Base-by-base conservation (phyloP, 1,140 invertebrate genomes). In the Cyclargus thomasi region DNA sequence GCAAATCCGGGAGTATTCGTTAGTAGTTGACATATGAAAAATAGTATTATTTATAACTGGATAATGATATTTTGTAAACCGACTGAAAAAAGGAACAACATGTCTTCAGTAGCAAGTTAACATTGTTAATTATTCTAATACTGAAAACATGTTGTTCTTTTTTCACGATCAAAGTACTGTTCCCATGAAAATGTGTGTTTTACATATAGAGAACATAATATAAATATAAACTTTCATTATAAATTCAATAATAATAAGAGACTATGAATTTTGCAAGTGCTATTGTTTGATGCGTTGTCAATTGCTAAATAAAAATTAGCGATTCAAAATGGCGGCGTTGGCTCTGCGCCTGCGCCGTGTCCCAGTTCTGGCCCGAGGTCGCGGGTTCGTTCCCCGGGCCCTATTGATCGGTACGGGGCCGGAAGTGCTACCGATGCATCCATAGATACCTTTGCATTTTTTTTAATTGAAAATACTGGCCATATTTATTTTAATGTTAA, bases 301-400 rank as follows among this genome's bases (percentile, higher is more conserved):
- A 53, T 68, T 65, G 67, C 62, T 67, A 73, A 70, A 78, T 79
- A 71, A 75, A 73, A 78, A 86, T 87, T 85, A 79, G 74, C 78
- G 78, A 82, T 83, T 86, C 82, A 82, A 82, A 82, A 77, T 82
- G 74, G 72, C 74, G 35, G 83, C 83, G 67, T 72, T 73, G 69
- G 71, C 71, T 74, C 67, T 74, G 84, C 84, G 86, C 87, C 67
- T 90, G 87, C 86, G 87, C 83, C 85, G 70, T 80, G 87, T 74
- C 87, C 87, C 79, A 90, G 77, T 87, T 90, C 71, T 62, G 67
- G 70, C 67, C 70, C 79, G 85, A 90, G 87, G 87, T 86, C 87
- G 81, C 80, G 80, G 80, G 87, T 88, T 90, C 87, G 81, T 88
- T 90, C 85, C 85, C 85, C 87, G 85, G 79, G 71, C 71, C 67